Evolutionary conservation across 1,140 invertebrate species (phyloP), one percentile per base, ranked within the genome.

Genomic region (Neoseiulus cucumeris): DNA sequence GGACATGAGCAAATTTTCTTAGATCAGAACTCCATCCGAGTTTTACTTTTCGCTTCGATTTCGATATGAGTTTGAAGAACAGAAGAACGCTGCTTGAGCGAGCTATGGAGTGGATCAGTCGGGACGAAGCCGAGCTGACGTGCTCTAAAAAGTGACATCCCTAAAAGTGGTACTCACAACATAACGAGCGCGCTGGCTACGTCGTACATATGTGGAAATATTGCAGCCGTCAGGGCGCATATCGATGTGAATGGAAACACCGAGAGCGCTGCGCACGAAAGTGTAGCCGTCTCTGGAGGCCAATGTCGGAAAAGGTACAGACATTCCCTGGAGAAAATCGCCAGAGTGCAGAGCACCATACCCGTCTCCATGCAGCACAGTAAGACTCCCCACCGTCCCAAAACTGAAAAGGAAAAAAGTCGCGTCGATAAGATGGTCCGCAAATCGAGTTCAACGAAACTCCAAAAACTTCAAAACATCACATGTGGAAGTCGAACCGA

Each of bases 101-200:
- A n/a, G n/a, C n/a, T n/a, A n/a, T n/a, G n/a, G n/a, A n/a, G n/a
- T n/a, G n/a, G n/a, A n/a, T n/a, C n/a, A n/a, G n/a, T n/a, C n/a
- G n/a, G n/a, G n/a, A n/a, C n/a, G n/a, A n/a, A n/a, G n/a, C n/a
- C n/a, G n/a, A n/a, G n/a, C n/a, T n/a, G n/a, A n/a, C n/a, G n/a
- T n/a, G n/a, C n/a, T n/a, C n/a, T n/a, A n/a, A n/a, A n/a, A n/a
- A n/a, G n/a, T 39, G 9, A 6, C 33, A 4, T 39, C 33, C 33
- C 45, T 47, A 59, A 33, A 59, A 14, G 28, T 7, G 28, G 45
- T n/a, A 47, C 51, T 59, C 22, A 59, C 51, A 59, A 33, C 51
- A 59, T 59, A 12, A 59, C 51, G 51, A 59, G 51, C 14, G 51
- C 51, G 51, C 51, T 59, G 51, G 51, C 51, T 14, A 59, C 51